These are phyloP conservation scores for Drosophila incognita DNA, from an alignment of 2,888 invertebrate genomes.

Conservation along the genomic window DNA sequence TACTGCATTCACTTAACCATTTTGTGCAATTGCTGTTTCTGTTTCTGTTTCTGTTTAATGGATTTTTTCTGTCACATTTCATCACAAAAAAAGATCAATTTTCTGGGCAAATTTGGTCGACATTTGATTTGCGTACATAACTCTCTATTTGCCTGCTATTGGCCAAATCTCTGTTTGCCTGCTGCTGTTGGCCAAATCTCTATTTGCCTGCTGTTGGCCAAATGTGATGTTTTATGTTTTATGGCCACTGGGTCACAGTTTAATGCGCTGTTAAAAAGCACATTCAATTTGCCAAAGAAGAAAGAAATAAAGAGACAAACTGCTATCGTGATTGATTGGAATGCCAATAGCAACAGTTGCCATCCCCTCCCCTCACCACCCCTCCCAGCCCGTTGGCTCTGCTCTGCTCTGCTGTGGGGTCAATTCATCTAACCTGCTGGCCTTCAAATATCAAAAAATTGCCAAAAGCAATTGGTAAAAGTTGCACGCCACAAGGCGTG, in stretches of 20 bases:
- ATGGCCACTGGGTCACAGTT: background rate
- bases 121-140: background rate
- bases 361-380: background rate
- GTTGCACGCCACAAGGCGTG: slow-evolving; percentile 24
- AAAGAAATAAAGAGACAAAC: slow-evolving; percentile 3
- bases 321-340: slow-evolving; percentile 29
- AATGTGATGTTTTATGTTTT: background rate
- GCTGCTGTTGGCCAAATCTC: no score
- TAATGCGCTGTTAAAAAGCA: background rate
- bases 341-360: slow-evolving; percentile 14
- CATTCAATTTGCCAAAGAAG: background rate
- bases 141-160: background rate
- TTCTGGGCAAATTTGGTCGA: background rate
- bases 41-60: background rate
- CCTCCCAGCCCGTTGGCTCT: background rate
- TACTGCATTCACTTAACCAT: background rate
- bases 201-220: background rate
- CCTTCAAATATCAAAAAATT: slow-evolving; percentile 28
- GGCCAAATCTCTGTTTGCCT: background rate
- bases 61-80: background rate
- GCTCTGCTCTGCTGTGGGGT: slow-evolving; percentile 13
- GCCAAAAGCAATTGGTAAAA: slow-evolving; percentile 42
- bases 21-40: background rate
- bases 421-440: slow-evolving; percentile 38
- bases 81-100: background rate